Conservation (phyloP, 2,113 vertebrate species). For the Chaetura pelagica region DNA sequence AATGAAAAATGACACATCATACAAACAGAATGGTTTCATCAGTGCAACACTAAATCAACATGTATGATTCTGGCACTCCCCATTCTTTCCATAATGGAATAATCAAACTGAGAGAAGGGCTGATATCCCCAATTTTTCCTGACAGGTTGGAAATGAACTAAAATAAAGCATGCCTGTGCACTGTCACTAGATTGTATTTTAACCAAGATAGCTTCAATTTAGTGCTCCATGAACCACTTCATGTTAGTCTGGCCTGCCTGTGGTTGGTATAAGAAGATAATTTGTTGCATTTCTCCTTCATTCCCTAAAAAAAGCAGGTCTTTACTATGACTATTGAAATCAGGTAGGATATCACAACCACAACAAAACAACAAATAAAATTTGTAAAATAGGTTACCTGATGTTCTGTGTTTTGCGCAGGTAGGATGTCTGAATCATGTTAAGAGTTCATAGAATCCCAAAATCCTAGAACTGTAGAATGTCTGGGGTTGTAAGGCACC, state of each 20-base stretch:
- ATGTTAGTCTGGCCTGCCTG: neutral
- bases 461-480: too few species aligned
- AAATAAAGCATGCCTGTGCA: conserved; percentile 39
- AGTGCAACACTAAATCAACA: conserved; percentile 79
- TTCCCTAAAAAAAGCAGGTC: neutral
- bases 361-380: neutral
- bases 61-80: conserved; percentile 61
- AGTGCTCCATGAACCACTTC: conserved; percentile 38
- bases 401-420: neutral
- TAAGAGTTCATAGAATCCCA: neutral
- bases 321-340: neutral
- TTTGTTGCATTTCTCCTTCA: neutral
- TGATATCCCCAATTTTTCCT: conserved; percentile 57
- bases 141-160: conserved; percentile 61
- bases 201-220: conserved; percentile 45
- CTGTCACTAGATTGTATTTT: conserved; percentile 64
- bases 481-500: too few species aligned
- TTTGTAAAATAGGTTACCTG: neutral
- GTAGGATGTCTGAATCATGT: neutral
- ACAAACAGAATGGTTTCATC: conserved; percentile 77
- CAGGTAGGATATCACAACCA: neutral
- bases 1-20: conserved; percentile 83
- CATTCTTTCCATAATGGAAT: conserved; percentile 72
- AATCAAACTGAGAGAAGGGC: conserved; percentile 68
- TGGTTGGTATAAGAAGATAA: conserved; percentile 41